Conservation (phyloP, 2,797 vertebrate genomes). For the Thripadectes ignobilis region DNA sequence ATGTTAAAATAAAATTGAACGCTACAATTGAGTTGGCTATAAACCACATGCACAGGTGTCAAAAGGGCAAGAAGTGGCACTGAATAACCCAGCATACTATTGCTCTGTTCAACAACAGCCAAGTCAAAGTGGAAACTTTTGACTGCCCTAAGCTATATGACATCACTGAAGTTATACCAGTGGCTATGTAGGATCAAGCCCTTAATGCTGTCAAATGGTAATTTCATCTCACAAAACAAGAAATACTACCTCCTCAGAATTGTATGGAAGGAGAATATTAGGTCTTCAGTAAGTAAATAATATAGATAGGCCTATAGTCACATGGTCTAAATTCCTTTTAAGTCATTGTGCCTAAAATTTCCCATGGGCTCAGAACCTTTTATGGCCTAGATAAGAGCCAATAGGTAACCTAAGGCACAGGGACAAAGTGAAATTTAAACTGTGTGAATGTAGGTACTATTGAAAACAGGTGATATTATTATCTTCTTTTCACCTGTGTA, state of each 20-base stretch:
- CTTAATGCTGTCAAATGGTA: not conserved
- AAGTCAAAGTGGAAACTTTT: not conserved
- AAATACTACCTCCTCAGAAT: not conserved
- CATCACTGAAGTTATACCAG: not conserved
- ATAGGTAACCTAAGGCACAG: not conserved
- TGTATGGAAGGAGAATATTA: not conserved
- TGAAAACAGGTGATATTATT: conserved; percentile 41
- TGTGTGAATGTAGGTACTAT: not conserved
- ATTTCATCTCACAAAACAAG: not conserved
- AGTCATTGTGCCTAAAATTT: not conserved
- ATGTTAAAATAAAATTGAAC: conserved; percentile 7
- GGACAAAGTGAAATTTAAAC: conserved; percentile 32
- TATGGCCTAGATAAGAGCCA: not conserved
- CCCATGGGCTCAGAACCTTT: not conserved
- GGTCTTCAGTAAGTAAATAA: not conserved
- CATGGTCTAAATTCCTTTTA: not conserved
- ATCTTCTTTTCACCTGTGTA: conserved; percentile 38
- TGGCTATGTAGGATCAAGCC: not conserved
- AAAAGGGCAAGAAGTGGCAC: not conserved
- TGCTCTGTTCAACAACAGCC: not conserved
- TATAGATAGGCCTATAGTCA: not conserved
- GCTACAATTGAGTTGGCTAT: not conserved
- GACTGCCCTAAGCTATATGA: not conserved
- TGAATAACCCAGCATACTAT: not conserved
- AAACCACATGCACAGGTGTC: not conserved